Base-by-base conservation (phyloP, 2,888 invertebrate species). In the Stenotaenia linearis region DNA sequence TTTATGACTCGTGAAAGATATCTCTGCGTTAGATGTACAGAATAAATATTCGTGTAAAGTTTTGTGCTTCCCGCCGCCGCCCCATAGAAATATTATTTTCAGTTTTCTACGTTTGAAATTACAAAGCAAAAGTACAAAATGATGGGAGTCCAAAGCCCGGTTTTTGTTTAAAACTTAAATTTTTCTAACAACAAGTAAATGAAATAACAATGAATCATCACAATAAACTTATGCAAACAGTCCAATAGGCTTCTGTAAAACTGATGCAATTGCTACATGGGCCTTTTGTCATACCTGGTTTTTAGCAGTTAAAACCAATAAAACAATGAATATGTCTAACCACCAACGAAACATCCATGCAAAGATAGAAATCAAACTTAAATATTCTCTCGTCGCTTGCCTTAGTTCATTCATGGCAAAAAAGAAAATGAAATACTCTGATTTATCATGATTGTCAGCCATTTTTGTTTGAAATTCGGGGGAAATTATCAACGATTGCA, bases 21-120 rank as follows among this genome's bases (percentile, higher is more conserved):
- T 61, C 2, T 61, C 12, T 61, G 61, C 25, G 23, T 61, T 61
- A 61, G 61, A 61, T 61, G 61, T 61, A 61, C 61, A 61, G 61
- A 61, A 61, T 61, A 25, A 61, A 61, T 61, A 61, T 61, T 61
- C 25, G 61, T 61, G 61, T 61, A 61, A 61, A 61, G 23, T 61
- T 61, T 61, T 61, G 61, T 61, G 61, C 61, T 61, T 61, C 61
- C 61, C 61, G 61, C 61, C 45, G 45, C 18, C 61, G 28, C 23
- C 12, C 61, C 25, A 23, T 61, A 25, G 7, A 12, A 21, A 23
- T 61, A 25, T 61, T 61, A 23, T 23, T 56, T 21, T 56, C 12
- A 40, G 12, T 15, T 45, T 45, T 45, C 1, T 15, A 45, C n/a
- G 5, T 45, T n/a, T 18, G 18, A 15, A 32, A 12, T 40, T 56